Base-by-base conservation (phyloP, 2,797 vertebrate species). In the Catamblyrhynchus diadema region DNA sequence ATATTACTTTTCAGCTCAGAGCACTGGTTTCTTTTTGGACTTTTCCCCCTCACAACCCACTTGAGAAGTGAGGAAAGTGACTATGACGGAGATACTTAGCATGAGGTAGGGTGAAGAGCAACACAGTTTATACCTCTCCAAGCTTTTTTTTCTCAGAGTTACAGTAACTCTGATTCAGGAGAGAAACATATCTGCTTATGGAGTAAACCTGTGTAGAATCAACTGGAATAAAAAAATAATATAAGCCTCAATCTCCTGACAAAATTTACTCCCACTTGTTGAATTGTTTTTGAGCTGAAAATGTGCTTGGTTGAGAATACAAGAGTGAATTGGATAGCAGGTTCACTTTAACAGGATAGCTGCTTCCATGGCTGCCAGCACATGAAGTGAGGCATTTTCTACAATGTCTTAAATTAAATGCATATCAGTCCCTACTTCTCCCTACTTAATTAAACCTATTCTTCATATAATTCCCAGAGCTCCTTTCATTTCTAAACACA, bases 391-490 rank as follows among this genome's bases (percentile, higher is more conserved):
- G 22, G 20, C 1, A 1, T 12, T 50, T 93, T 70, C 65, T 90
- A 57, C 56, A 80, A 23, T 25, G 30, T 62, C 69, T 82, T 81
- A 90, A 93, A 94, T 90, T 67, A 94, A 93, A 90, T 24, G 15
- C 12, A 54, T 92, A 69, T 86, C 37, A 84, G 86, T 90, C 42
- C 15, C 72, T 77, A 39, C 45, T 87, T 73, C 50, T 92, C 33
- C 23, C 28, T 80, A 81, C 75, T 86, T 94, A 96, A 95, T 92
- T 75, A 90, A 94, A 61, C 25, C 14, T 81, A 84, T 84, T 96
- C 93, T 93, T 94, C 71, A 88, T 65, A 54, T 56, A 71, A 90
- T 88, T 92, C 80, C 70, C 85, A 84, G 45, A 48, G 48, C 13
- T 86, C 27, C 44, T 70, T 91, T 87, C 24, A 93, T 75, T 94